Evolutionary conservation across 2,797 vertebrate species (phyloP), one percentile per base, ranked within the genome.

Genomic region (Argentina silus): DNA sequence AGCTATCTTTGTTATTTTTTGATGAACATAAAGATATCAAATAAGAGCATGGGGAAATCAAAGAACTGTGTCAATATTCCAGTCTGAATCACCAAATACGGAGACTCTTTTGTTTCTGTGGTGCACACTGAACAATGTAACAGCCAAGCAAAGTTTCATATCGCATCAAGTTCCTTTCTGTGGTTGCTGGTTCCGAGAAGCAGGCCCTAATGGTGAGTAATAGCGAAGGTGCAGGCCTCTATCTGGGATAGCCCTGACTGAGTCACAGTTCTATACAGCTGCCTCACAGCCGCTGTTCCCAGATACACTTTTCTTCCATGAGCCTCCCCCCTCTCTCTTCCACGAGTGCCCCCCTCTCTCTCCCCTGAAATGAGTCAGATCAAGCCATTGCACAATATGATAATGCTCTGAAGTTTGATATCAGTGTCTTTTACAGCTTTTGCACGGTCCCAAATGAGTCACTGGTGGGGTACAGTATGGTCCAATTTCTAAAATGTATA

Each of bases 111-210:
- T 78, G 85, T 87, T 81, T 87, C 83, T 79, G 69, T 65, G 77
- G 77, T 81, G 70, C 62, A 64, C 73, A 72, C 47, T 19, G 70
- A 85, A 74, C 83, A 85, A 66, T 81, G 82, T 77, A 87, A 83
- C 77, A 77, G 74, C 84, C 74, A 69, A 44, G 85, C 77, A 84
- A 61, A 87, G 93, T 95, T 95, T 95, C 94, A 93, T 86, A 92
- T 88, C 94, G 91, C 94, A 94, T 93, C 82, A 82, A 91, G 92
- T 94, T 95, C 94, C 93, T 93, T 91, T 92, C 84, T 87, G 87
- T 69, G 87, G 90, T 91, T 87, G 87, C 83, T 81, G 85, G 90
- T 95, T 95, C 93, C 93, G 88, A 94, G 94, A 94, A 95, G 81
- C 73, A 81, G 86, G 87, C 83, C 81, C 86, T 78, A 70, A 72